Base-by-base conservation (phyloP, 2,888 invertebrate species). In the Graphium colonna region DNA sequence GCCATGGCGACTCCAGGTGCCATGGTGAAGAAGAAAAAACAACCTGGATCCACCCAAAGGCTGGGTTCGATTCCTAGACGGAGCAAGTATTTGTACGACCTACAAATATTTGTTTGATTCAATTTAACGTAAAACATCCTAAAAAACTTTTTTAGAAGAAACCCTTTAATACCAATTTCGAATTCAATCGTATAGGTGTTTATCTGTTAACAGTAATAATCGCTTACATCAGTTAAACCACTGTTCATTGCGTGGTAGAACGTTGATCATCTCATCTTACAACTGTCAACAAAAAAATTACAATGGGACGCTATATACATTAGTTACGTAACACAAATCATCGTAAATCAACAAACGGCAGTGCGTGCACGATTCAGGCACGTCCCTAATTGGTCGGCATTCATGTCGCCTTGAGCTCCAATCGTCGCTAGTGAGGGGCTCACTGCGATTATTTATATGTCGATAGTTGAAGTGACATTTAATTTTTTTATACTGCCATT, bases 301-400 rank as follows among this genome's bases (percentile, higher is more conserved):
- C n/a, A n/a, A n/a, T n/a, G n/a, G n/a, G n/a, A n/a, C n/a, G n/a
- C n/a, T n/a, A n/a, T n/a, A n/a, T n/a, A n/a, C n/a, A n/a, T n/a
- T n/a, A 33, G n/a, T 33, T 33, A 33, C 33, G 33, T 33, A 33
- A 33, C 33, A 10, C 12, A 17, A n/a, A 7, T 13, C n/a, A 13
- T 31, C 33, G 18, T 50, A 38, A 44, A 51, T 40, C 39, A 10
- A 12, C 45, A 31, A 16, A 51, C 31, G 18, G 45, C 7, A 18
- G 13, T 17, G 46, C 52, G 52, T 46, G 40, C 33, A 9, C 33
- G 10, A 5, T 5, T 33, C 33, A 33, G 9, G 51, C 38, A 9
- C 18, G 47, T 17, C 42, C 46, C 46, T 51, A 50, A 55, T 55
- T 51, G 51, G 31, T 50, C 31, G 36, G n/a, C 44, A 48, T 44